phyloP scores from a whole-genome alignment of 2,113 vertebrate species.

The Pachyramphus minor region DNA sequence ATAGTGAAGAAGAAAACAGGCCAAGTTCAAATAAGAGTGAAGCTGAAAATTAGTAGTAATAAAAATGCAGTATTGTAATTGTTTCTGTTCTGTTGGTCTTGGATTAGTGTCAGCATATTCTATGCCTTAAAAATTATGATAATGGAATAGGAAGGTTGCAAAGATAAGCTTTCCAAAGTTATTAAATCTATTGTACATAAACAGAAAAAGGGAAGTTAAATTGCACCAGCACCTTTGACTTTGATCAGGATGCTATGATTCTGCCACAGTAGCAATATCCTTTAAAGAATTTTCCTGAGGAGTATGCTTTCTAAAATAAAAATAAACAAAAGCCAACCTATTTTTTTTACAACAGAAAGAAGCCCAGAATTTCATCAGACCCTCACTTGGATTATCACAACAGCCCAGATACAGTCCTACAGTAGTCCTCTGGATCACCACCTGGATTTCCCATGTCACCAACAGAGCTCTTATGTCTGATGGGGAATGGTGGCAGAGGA shows the following conservation, averaged over 20 bases:
- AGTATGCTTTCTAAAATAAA: neutral
- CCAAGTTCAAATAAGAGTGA: neutral
- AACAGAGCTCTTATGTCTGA: rapidly evolving
- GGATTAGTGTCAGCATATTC: neutral
- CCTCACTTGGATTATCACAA: neutral
- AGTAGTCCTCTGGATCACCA: neutral
- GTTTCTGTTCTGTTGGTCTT: neutral
- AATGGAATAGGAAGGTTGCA: neutral
- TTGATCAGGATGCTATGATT: neutral
- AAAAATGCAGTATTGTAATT: neutral
- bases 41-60: neutral
- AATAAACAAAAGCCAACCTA: neutral
- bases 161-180: neutral
- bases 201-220: neutral
- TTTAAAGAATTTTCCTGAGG: neutral
- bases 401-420: neutral
- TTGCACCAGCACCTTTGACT: neutral
- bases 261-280: neutral
- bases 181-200: neutral
- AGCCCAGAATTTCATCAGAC: neutral
- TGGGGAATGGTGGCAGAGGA: neutral
- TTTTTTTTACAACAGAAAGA: neutral
- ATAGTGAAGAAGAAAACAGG: neutral
- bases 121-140: neutral
- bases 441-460: neutral